Base-by-base conservation (phyloP, 2,888 invertebrate species). In the Campoplex nolae region DNA sequence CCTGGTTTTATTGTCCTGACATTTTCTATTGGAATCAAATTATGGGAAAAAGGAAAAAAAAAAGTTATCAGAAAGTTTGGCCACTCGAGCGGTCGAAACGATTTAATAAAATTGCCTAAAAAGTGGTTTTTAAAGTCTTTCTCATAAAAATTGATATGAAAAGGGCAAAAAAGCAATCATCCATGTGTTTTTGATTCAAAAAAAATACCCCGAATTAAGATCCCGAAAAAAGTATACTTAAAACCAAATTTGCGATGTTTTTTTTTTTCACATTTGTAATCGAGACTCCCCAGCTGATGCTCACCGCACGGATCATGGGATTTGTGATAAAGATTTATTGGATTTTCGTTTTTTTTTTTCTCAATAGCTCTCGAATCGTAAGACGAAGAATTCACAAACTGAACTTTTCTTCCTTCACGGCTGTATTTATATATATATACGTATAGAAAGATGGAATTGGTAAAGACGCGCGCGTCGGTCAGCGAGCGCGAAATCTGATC, bases 401-500 rank as follows among this genome's bases (percentile, higher is more conserved):
- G 23, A 56, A 32, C 8, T 75, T 58, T 84, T 42, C 23, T 54
- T 38, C 56, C 75, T 71, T 54, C 23, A 71, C 54, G 51, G 70
- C 67, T 67, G 67, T 74, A 54, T 78, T 78, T 82, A 82, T 82
- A 75, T 67, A 74, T 67, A 23, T 23, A 65, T 75, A 23, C 23
- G 65, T 75, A 54, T 67, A 77, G 42, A 74, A 65, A 76, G 56
- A 67, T 74, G 38, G 42, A 45, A 68, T 58, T 32, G 9, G 38
- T 16, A 28, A 11, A 51, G 54, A 28, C 77, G 38, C 81, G 58
- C 42, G 62, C 62, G 35, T 16, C 18, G 48, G 45, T 84, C 79
- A 75, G 88, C 88, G 90, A 81, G 81, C 84, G 87, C 87, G 81
- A 91, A 91, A 91, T 92, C 90, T 90, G 90, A 91, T 91, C 90